Evolutionary conservation across 2,888 invertebrate genomes (phyloP).

Genomic region (Drosophila cognata): DNA sequence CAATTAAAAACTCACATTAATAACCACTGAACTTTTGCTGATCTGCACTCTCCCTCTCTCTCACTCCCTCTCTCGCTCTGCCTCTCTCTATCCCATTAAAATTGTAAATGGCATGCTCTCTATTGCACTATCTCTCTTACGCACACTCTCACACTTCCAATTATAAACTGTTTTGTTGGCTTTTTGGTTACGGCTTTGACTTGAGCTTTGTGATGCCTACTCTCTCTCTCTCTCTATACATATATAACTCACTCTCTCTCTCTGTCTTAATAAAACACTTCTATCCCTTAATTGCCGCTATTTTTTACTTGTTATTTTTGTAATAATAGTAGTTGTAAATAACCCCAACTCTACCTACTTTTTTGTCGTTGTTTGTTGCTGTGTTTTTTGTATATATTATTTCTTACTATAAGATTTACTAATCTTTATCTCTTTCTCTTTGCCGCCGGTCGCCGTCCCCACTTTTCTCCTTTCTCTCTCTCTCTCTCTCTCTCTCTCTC

Average conservation of each 20-base stretch:
- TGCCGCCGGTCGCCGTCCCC: background rate
- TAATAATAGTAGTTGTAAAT: constrained; percentile 20
- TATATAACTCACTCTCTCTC: background rate
- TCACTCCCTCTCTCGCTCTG: background rate
- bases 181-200: constrained; percentile 48
- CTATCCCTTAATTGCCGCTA: background rate
- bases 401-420: constrained; percentile 12
- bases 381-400: background rate
- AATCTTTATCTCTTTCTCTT: constrained; percentile 24
- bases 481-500: background rate
- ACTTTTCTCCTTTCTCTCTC: background rate
- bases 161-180: constrained; percentile 3
- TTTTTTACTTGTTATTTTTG: constrained; percentile 24
- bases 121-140: constrained; percentile 9
- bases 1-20: constrained; percentile 10
- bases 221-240: background rate
- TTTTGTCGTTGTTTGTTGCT: constrained; percentile 15
- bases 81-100: constrained; percentile 19
- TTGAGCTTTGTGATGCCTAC: constrained; percentile 47
- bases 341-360: background rate
- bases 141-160: constrained; percentile 3
- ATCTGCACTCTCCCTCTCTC: constrained; percentile 4
- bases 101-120: constrained; percentile 29
- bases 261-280: background rate
- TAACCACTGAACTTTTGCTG: background rate